phyloP scores from a whole-genome alignment of 2,113 vertebrate genomes.

The Lepus timidus region DNA sequence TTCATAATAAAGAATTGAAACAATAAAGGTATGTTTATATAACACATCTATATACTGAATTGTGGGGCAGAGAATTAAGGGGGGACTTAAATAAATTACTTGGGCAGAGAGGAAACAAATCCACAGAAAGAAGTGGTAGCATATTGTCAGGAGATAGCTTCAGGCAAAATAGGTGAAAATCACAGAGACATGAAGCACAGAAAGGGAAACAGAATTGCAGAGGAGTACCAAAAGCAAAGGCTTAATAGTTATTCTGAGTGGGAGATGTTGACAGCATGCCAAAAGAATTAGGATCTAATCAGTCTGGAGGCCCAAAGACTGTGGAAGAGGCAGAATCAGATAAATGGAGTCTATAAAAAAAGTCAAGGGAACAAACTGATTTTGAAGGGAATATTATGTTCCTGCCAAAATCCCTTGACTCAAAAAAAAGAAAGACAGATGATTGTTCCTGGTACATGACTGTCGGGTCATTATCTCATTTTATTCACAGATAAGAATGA shows the following conservation, averaged over 20 bases:
- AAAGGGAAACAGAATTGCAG: conserved; percentile 86
- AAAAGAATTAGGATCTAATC: conserved; percentile 88
- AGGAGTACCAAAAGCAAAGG: conserved; percentile 81
- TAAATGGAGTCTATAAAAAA: conserved; percentile 80
- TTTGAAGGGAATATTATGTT: conserved; percentile 87
- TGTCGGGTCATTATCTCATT: conserved; percentile 77
- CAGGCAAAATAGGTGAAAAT: conserved; percentile 87
- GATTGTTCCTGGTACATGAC: conserved; percentile 73
- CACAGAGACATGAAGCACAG: conserved; percentile 80
- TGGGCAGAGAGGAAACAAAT: conserved; percentile 85
- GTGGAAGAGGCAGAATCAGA: conserved; percentile 79
- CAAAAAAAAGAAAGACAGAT: conserved; percentile 84
- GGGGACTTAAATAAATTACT: conserved; percentile 85
- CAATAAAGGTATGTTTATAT: conserved; percentile 41
- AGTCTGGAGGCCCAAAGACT: conserved; percentile 78
- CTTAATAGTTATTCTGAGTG: conserved; percentile 84
- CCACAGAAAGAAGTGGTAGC: conserved; percentile 81
- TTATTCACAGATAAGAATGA: conserved; percentile 71
- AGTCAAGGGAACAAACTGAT: conserved; percentile 82
- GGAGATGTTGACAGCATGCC: conserved; percentile 85
- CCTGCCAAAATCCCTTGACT: conserved; percentile 85
- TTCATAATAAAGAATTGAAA: conserved; percentile 77
- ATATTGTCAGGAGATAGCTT: conserved; percentile 85
- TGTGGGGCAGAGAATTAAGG: background rate
- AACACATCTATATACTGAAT: conserved; percentile 67